phyloP scores from a whole-genome alignment of 1,140 invertebrate genomes.

The Drosophila repletoides region DNA sequence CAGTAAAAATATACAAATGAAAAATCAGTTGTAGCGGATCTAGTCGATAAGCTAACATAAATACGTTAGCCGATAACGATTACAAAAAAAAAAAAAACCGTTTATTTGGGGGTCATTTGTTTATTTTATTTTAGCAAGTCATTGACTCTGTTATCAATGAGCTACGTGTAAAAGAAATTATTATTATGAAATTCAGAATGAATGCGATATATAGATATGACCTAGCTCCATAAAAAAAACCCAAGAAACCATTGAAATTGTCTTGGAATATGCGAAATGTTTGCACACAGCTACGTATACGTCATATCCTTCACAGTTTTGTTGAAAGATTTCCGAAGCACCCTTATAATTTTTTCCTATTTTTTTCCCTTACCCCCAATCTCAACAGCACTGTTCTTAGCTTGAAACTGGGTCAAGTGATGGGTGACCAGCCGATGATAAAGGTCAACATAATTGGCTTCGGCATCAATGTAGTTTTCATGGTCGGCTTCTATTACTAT shows the following conservation, averaged over 20 bases:
- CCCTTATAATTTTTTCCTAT: too few relatives aligned
- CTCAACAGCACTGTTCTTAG: conserved; percentile 87
- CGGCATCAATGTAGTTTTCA: conserved; percentile 86
- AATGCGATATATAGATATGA: neutral
- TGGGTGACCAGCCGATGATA: conserved; percentile 88
- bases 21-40: too few relatives aligned
- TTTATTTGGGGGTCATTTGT: neutral
- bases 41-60: neutral
- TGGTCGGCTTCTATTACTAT: conserved; percentile 86
- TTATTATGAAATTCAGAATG: conserved; percentile 8
- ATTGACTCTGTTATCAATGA: conserved; percentile 1
- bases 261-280: too few relatives aligned
- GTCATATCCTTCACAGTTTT: too few relatives aligned
- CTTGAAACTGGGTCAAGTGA: conserved; percentile 87
- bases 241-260: neutral
- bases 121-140: neutral
- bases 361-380: too few relatives aligned
- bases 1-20: too few relatives aligned
- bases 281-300: too few relatives aligned
- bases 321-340: too few relatives aligned
- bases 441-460: conserved; percentile 89
- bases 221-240: neutral
- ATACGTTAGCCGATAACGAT: neutral
- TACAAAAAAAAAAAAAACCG: too few relatives aligned
- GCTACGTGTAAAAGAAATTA: neutral